A percentile compares a stretch with the other conserved stretches of the same genome.
Conservation (phyloP, 2,113 vertebrate genomes). For the Clarias batrachus region DNA sequence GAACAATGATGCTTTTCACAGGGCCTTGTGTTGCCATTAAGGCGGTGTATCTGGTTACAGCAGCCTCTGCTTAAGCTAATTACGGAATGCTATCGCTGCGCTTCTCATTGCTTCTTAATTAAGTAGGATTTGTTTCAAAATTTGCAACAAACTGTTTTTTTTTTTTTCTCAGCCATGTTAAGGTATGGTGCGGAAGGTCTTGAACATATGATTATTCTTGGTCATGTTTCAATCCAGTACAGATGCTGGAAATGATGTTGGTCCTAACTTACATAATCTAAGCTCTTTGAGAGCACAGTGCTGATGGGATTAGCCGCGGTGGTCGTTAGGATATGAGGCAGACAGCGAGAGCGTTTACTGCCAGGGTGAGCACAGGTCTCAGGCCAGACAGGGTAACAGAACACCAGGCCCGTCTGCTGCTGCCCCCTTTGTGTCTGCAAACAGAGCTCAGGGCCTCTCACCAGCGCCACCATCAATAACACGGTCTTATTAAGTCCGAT, state of each 20-base stretch:
- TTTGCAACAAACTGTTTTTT: conserved; percentile 57
- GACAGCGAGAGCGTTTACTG: conserved; percentile 38
- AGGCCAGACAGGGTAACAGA: conserved; percentile 50
- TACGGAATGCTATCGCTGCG: conserved; percentile 77
- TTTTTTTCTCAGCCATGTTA: conserved; percentile 29
- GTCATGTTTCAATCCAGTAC: background rate
- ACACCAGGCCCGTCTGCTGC: conserved; percentile 49
- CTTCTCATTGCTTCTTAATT: conserved; percentile 79
- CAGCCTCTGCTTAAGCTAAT: conserved; percentile 77
- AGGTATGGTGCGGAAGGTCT: conserved; percentile 5
- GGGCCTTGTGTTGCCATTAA: conserved; percentile 78
- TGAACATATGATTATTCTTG: background rate
- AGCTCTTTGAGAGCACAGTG: background rate
- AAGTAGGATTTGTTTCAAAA: conserved; percentile 75
- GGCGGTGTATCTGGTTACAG: conserved; percentile 79
- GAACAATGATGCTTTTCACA: conserved; percentile 83
- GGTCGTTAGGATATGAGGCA: conserved; percentile 44
- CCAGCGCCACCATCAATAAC: conserved; percentile 57
- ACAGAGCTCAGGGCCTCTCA: conserved; percentile 46
- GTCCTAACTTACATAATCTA: background rate
- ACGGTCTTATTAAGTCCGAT: conserved; percentile 64
- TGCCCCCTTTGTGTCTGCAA: conserved; percentile 42
- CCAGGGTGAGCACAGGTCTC: conserved; percentile 34
- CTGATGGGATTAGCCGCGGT: conserved; percentile 36
- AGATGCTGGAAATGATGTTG: conserved; percentile 13